A percentile compares a stretch with the other conserved stretches of the same genome.
phyloP scores from a whole-genome alignment of 2,797 vertebrate genomes.

The Agapornis canus region DNA sequence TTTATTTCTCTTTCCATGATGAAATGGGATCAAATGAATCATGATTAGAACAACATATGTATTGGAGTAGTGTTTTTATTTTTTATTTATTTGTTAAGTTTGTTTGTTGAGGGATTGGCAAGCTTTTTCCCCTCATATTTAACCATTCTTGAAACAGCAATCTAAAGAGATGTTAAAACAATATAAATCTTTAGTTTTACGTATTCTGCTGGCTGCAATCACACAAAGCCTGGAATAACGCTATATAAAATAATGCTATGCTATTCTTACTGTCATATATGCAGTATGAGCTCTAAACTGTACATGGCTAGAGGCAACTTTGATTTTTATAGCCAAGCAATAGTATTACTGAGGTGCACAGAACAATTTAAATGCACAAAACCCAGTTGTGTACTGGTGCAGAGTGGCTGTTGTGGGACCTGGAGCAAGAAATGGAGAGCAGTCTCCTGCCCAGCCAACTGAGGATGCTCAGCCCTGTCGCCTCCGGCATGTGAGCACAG shows the following conservation, averaged over 20 bases:
- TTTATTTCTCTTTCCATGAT: background rate
- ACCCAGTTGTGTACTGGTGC: background rate
- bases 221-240: background rate
- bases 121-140: background rate
- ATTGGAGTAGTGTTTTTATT: background rate
- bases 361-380: background rate
- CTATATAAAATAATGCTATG: background rate
- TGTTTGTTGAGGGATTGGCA: background rate
- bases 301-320: background rate
- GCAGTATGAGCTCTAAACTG: background rate
- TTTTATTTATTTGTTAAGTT: background rate
- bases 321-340: background rate
- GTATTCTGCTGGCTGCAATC: background rate
- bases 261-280: background rate
- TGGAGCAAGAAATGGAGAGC: background rate
- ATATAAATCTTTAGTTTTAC: background rate
- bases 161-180: background rate
- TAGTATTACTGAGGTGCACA: background rate
- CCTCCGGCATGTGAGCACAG: background rate
- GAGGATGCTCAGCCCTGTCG: background rate
- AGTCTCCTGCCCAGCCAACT: background rate
- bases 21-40: background rate
- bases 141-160: background rate
- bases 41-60: background rate
- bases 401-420: background rate